These are phyloP conservation scores for Odocoileus hemionus DNA, from an alignment of 2,113 vertebrate genomes.

Conservation along the genomic window DNA sequence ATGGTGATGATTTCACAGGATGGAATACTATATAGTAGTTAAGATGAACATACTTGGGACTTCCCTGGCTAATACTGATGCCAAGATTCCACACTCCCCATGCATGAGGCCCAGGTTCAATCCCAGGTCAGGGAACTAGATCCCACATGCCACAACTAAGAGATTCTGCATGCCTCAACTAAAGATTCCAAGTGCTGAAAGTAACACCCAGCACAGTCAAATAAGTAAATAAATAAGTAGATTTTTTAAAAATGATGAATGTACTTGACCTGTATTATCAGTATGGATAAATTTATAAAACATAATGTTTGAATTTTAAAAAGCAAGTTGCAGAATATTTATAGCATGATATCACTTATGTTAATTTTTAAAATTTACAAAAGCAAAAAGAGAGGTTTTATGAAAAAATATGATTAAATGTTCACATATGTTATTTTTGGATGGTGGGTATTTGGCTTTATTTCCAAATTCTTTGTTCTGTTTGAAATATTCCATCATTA, in stretches of 20 bases:
- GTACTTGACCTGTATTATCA: neutral
- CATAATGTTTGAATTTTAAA: neutral
- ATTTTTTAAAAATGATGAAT: neutral
- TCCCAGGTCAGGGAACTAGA: neutral
- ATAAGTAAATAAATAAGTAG: neutral
- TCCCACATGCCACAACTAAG: neutral
- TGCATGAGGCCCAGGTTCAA: neutral
- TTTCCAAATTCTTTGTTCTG: neutral
- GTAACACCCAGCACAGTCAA: neutral
- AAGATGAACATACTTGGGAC: neutral
- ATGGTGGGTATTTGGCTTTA: neutral
- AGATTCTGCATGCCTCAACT: neutral
- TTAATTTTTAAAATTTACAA: conserved; percentile 28
- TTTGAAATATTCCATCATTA: conserved; percentile 25
- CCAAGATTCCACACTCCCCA: neutral
- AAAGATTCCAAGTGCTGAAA: neutral
- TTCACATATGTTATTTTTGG: neutral
- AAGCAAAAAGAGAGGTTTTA: neutral
- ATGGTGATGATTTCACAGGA: neutral
- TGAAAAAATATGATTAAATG: neutral
- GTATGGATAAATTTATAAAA: neutral
- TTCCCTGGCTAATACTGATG: neutral
- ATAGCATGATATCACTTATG: neutral
- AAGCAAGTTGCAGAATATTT: neutral
- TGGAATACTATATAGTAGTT: neutral